Conservation (phyloP, 2,888 invertebrate species). For the Automeris io region DNA sequence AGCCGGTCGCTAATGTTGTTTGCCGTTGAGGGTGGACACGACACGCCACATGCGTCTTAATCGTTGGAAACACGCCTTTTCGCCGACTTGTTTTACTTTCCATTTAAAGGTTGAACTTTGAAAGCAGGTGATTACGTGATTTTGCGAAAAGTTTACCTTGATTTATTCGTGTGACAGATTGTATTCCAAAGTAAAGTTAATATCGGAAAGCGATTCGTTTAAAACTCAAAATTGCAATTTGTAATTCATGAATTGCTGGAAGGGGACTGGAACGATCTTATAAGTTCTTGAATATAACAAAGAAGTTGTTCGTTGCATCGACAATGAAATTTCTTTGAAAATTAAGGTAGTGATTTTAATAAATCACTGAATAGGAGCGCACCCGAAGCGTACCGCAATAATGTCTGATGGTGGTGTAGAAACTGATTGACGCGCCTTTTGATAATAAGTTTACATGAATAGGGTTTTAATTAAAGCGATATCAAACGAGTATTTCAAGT, state of each 20-base stretch:
- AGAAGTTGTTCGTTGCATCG: conserved; percentile 25
- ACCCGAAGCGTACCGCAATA: conserved; percentile 24
- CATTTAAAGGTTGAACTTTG: conserved; percentile 55
- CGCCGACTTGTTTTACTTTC: conserved; percentile 59
- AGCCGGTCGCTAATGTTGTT: conserved; percentile 66
- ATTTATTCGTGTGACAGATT: conserved; percentile 45
- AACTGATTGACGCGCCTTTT: conserved; percentile 58
- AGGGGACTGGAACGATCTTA: conserved; percentile 38
- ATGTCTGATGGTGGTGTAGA: conserved; percentile 43
- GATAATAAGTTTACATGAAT: conserved; percentile 46
- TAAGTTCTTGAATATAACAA: conserved; percentile 31
- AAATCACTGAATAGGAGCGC: conserved; percentile 26
- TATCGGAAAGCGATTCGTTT: conserved; percentile 40
- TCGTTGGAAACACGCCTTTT: conserved; percentile 62
- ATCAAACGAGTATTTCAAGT: conserved; percentile 48
- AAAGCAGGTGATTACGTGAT: conserved; percentile 49
- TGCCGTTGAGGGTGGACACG: conserved; percentile 55
- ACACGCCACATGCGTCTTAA: conserved; percentile 64
- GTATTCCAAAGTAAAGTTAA: conserved; percentile 41
- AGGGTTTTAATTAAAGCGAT: conserved; percentile 62
- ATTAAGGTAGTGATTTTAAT: conserved; percentile 28
- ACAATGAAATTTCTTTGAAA: neutral
- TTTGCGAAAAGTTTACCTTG: conserved; percentile 7
- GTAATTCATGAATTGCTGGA: conserved; percentile 42
- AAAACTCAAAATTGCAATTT: conserved; percentile 42